Conservation (phyloP, 2,113 vertebrate species). For the Gulo gulo region DNA sequence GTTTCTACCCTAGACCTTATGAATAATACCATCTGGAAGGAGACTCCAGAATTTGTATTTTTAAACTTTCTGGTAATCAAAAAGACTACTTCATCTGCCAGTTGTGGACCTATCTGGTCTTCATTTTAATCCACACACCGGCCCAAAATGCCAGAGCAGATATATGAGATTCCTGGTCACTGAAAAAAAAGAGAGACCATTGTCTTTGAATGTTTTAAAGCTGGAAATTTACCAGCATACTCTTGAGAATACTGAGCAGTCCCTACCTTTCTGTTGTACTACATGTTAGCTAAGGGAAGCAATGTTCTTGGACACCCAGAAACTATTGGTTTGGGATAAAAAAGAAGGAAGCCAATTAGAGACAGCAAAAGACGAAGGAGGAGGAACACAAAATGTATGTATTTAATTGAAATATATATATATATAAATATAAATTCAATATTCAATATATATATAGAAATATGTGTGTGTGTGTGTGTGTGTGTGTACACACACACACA, state of each 20-base stretch:
- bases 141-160: background rate
- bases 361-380: background rate
- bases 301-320: background rate
- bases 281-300: background rate
- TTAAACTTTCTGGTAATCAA: background rate
- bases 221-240: background rate
- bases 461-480: too few species aligned
- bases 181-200: background rate
- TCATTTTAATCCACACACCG: background rate
- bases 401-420: background rate
- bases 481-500: too few species aligned
- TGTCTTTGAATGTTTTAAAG: background rate
- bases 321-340: background rate
- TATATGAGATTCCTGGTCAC: background rate
- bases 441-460: too few species aligned
- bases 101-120: background rate
- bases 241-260: background rate
- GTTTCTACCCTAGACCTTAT: background rate
- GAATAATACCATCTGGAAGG: background rate
- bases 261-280: background rate
- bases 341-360: background rate
- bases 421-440: too few species aligned
- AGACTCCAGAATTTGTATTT: background rate
- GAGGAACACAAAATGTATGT: background rate
- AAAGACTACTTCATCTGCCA: background rate